Conservation (phyloP, 2,888 invertebrate genomes). For the Cryptophagus acutangulus region DNA sequence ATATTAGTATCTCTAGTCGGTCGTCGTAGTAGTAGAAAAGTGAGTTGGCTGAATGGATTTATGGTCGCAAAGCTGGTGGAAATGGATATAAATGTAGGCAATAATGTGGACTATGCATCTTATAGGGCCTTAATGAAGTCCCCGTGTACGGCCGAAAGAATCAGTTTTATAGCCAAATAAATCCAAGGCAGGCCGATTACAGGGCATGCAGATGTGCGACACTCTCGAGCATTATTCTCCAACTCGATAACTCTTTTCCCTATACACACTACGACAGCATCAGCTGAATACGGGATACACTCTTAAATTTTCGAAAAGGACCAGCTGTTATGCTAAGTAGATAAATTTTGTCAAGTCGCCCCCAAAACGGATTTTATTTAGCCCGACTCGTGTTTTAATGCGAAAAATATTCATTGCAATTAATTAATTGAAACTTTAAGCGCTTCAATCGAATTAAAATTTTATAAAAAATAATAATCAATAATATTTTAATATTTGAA, state of each 20-base stretch:
- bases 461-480: no score
- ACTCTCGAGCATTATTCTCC: slow-evolving; percentile 31
- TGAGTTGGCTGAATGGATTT: slow-evolving; percentile 28
- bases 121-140: slow-evolving; percentile 46
- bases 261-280: slow-evolving; percentile 31
- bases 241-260: slow-evolving; percentile 40
- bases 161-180: slow-evolving; percentile 46
- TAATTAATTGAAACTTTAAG: no score
- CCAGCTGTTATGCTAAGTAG: slow-evolving; percentile 19
- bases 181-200: slow-evolving; percentile 43
- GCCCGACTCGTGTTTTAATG: no score
- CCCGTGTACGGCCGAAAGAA: slow-evolving; percentile 43
- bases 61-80: slow-evolving; percentile 37
- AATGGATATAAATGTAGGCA: slow-evolving; percentile 47
- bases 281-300: slow-evolving; percentile 36
- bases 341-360: neutral
- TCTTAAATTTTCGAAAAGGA: slow-evolving; percentile 28
- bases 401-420: no score
- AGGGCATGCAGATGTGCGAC: slow-evolving; percentile 45
- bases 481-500: no score
- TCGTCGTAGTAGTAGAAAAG: slow-evolving; percentile 10
- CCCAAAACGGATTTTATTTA: no score
- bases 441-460: no score
- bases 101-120: slow-evolving; percentile 47
- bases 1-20: neutral